These are phyloP conservation scores for Burhinus oedicnemus DNA, from an alignment of 2,113 vertebrate species.

Conservation along the genomic window DNA sequence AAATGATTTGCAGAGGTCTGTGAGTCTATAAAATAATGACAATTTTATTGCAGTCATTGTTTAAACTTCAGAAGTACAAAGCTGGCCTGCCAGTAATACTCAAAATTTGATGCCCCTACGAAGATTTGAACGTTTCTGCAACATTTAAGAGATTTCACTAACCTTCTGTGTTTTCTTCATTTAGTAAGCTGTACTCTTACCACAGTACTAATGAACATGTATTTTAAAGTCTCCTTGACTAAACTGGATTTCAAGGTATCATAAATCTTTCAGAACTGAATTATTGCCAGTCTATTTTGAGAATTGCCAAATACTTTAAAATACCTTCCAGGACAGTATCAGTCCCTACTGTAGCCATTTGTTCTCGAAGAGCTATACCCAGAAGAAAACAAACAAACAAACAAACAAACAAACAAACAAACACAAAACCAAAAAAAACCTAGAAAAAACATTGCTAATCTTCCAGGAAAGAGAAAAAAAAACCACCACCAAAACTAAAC, in stretches of 20 bases:
- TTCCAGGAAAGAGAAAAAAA: not conserved
- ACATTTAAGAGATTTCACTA: not conserved
- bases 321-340: not conserved
- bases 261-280: not conserved
- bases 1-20: constrained; percentile 21
- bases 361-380: not conserved
- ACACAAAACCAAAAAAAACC: not conserved
- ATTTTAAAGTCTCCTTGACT: not conserved
- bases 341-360: not conserved
- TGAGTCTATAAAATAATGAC: not conserved
- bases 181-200: not conserved
- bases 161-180: not conserved
- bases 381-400: not conserved
- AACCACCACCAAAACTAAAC: not conserved
- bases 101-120: not conserved
- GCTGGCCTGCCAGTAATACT: not conserved
- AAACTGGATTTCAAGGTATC: not conserved
- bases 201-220: not conserved
- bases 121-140: not conserved
- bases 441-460: not conserved
- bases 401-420: too few relatives aligned
- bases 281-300: not conserved
- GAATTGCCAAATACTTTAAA: not conserved
- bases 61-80: not conserved
- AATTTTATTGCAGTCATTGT: not conserved